A percentile compares a stretch with the other conserved stretches of the same genome.
These are phyloP conservation scores for Heliconius hortense DNA, from an alignment of 2,888 invertebrate species.

Conservation along the genomic window DNA sequence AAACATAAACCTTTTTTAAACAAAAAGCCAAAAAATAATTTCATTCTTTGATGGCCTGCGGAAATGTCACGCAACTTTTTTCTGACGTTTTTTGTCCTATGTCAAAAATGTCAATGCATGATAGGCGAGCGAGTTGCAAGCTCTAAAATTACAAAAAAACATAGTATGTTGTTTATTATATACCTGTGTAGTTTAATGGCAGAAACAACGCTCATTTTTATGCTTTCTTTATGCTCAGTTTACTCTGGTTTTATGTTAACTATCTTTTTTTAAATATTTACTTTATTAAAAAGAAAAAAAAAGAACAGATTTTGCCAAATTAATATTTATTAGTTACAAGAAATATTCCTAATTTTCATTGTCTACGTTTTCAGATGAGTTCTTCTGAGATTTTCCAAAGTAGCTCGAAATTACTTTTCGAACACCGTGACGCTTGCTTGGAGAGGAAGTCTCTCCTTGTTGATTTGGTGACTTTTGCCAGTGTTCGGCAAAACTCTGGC, in stretches of 20 bases:
- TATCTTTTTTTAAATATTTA: too few species aligned
- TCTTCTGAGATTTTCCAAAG: constrained; percentile 68
- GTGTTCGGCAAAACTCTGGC: constrained; percentile 70
- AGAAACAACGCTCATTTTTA: too few species aligned
- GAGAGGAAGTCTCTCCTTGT: constrained; percentile 64
- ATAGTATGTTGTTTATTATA: background rate
- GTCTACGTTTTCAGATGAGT: constrained; percentile 46
- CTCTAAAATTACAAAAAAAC: background rate
- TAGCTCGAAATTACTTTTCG: constrained; percentile 74
- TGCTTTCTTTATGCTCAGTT: too few species aligned
- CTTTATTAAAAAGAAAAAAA: background rate
- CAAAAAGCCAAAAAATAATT: constrained; percentile 60
- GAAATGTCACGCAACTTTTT: constrained; percentile 56
- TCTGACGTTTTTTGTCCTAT: constrained; percentile 43
- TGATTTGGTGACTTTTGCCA: constrained; percentile 62
- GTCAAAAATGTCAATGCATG: constrained; percentile 31
- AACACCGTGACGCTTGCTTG: constrained; percentile 65
- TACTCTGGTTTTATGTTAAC: background rate
- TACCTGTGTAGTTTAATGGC: background rate
- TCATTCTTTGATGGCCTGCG: constrained; percentile 52
- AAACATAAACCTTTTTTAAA: constrained; percentile 52
- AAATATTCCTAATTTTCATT: constrained; percentile 56
- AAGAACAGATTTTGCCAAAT: background rate
- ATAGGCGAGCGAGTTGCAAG: constrained; percentile 14
- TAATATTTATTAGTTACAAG: constrained; percentile 12